Evolutionary conservation across 1,140 invertebrate species (phyloP).

Genomic region (Streblospio benedicti): DNA sequence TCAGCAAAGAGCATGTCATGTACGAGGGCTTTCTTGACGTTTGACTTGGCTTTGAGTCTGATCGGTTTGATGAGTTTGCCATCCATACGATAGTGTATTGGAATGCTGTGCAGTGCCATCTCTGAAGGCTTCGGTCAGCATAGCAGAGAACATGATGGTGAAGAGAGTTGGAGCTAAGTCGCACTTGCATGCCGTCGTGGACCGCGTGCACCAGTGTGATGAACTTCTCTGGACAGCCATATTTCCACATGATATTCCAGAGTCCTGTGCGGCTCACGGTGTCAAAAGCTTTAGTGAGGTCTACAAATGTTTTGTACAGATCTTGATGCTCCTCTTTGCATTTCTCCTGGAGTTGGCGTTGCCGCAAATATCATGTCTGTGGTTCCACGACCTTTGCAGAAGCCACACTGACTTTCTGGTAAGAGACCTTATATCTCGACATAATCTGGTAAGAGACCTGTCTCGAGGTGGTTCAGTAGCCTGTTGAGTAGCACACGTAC

Average conservation of each 20-base stretch:
- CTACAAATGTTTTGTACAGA: slow-evolving; percentile 22
- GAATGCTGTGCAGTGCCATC: neutral
- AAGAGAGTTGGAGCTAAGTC: slow-evolving; percentile 17
- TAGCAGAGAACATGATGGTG: slow-evolving; percentile 11
- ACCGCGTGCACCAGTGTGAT: slow-evolving; percentile 10
- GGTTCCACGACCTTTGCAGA: slow-evolving; percentile 15
- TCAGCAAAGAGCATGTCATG: slow-evolving; percentile 6
- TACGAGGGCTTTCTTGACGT: slow-evolving; percentile 2
- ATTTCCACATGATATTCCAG: slow-evolving; percentile 17
- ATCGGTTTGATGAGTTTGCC: slow-evolving; percentile 16
- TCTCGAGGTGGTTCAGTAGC: slow-evolving; percentile 13
- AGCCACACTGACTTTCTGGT: slow-evolving; percentile 23
- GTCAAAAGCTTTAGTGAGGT: slow-evolving; percentile 25
- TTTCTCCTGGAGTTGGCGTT: slow-evolving; percentile 23
- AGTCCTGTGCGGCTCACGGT: slow-evolving; percentile 14
- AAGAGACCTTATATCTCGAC: no score
- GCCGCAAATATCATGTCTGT: slow-evolving; percentile 23
- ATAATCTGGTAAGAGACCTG: slow-evolving; percentile 9
- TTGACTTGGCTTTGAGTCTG: slow-evolving; percentile 15
- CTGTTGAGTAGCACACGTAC: slow-evolving; percentile 18
- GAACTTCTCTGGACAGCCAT: slow-evolving; percentile 20
- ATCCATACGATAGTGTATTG: slow-evolving; percentile 14
- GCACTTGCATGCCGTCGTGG: slow-evolving; percentile 16
- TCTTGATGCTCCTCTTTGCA: slow-evolving; percentile 20
- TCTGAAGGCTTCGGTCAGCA: slow-evolving; percentile 17